Conservation (phyloP, 2,888 invertebrate species). For the Serrognathus titanus region DNA sequence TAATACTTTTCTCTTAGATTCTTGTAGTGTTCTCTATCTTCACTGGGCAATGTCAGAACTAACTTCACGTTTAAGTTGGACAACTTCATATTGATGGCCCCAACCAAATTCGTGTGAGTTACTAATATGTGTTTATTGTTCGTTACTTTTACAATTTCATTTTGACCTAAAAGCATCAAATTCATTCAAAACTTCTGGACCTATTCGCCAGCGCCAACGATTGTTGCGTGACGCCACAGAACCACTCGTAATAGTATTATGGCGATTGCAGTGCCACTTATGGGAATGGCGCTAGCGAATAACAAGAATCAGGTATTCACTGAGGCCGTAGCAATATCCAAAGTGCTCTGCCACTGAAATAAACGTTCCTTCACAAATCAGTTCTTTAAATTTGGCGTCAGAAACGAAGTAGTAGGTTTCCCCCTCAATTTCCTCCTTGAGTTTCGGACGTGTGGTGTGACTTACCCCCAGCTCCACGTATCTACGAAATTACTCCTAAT, state of each 20-base stretch:
- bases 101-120: conserved; percentile 43
- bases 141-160: conserved; percentile 38
- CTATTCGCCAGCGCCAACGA: too few species aligned
- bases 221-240: too few species aligned
- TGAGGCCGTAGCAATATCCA: conserved; percentile 47
- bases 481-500: conserved; percentile 24
- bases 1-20: conserved; percentile 37
- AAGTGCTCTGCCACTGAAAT: conserved; percentile 44
- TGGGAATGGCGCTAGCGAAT: not conserved
- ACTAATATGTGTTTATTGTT: conserved; percentile 41
- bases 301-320: conserved; percentile 32
- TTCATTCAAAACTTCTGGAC: not conserved
- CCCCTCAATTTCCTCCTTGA: conserved; percentile 33
- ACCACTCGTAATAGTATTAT: too few species aligned
- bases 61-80: conserved; percentile 42
- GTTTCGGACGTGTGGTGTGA: conserved; percentile 43
- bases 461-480: conserved; percentile 38
- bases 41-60: conserved; percentile 43
- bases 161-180: conserved; percentile 33
- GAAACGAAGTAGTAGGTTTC: conserved; percentile 40
- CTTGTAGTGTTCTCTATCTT: conserved; percentile 37
- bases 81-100: conserved; percentile 42
- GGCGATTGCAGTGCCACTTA: too few species aligned
- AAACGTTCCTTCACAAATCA: conserved; percentile 46
- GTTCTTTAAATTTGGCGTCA: conserved; percentile 41